Conservation (phyloP, 2,113 vertebrate genomes). For the Ciconia maguari region DNA sequence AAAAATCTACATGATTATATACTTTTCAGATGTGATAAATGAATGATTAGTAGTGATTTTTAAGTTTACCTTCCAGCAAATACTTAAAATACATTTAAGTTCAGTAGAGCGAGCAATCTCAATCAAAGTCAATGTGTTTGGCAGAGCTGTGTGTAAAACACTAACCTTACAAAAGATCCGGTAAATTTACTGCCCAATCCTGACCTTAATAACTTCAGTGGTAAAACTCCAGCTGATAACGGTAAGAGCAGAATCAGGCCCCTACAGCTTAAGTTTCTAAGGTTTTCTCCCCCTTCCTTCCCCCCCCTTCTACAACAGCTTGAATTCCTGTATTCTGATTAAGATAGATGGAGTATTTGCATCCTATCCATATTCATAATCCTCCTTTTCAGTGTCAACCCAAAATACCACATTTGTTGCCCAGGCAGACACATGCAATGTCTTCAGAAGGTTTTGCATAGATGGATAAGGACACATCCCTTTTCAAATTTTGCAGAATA, state of each 20-base stretch:
- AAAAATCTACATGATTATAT: background rate
- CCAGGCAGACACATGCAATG: slow-evolving; percentile 82
- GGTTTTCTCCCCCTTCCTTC: slow-evolving; percentile 15
- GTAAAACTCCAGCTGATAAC: background rate
- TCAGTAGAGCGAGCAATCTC: background rate
- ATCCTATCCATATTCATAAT: slow-evolving; percentile 84
- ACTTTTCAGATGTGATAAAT: background rate
- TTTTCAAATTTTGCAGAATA: slow-evolving; percentile 87
- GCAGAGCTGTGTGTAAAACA: background rate
- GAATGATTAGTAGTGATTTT: background rate
- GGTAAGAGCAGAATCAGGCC: background rate
- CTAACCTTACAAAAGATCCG: background rate
- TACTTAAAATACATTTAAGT: background rate
- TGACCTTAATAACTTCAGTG: background rate
- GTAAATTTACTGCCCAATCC: background rate
- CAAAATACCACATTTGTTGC: slow-evolving; percentile 80
- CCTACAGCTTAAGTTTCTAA: slow-evolving; percentile 55
- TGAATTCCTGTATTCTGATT: slow-evolving; percentile 81
- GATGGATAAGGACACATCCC: slow-evolving; percentile 75
- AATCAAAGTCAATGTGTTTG: background rate
- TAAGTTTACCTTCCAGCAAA: background rate
- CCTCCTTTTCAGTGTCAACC: slow-evolving; percentile 73
- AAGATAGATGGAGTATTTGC: slow-evolving; percentile 83
- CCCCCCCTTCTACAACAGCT: slow-evolving; percentile 67
- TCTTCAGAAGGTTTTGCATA: slow-evolving; percentile 76